Evolutionary conservation across 2,888 invertebrate species (phyloP).

Genomic region (Amorpha juglandis): DNA sequence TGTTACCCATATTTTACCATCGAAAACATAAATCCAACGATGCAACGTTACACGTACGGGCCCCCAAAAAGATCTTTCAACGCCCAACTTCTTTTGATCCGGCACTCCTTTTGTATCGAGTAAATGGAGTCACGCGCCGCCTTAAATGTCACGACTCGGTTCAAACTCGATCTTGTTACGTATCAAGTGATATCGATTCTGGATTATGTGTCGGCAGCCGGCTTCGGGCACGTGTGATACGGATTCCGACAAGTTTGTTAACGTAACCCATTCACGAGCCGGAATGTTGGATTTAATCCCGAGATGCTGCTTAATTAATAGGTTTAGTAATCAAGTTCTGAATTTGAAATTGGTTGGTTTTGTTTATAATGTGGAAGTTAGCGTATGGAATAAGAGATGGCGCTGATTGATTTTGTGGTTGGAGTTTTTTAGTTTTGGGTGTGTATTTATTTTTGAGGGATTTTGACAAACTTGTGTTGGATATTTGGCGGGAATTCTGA

Average conservation of each 20-base stretch:
- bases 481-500: too few species aligned
- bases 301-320: slow-evolving; percentile 16
- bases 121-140: slow-evolving; percentile 71
- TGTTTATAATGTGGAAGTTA: background rate
- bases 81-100: slow-evolving; percentile 58
- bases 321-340: slow-evolving; percentile 2
- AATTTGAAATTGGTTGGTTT: background rate
- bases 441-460: too few species aligned
- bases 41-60: slow-evolving; percentile 23
- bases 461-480: too few species aligned
- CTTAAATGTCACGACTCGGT: slow-evolving; percentile 68
- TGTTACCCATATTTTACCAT: background rate
- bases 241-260: slow-evolving; percentile 31
- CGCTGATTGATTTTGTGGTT: background rate
- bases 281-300: slow-evolving; percentile 14
- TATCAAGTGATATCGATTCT: slow-evolving; percentile 29
- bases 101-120: slow-evolving; percentile 57
- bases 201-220: slow-evolving; percentile 27
- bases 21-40: slow-evolving; percentile 4
- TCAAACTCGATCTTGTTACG: slow-evolving; percentile 62
- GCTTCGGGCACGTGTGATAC: slow-evolving; percentile 28
- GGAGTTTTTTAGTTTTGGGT: background rate
- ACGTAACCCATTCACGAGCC: slow-evolving; percentile 26
- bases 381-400: background rate
- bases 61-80: slow-evolving; percentile 32